These are phyloP conservation scores for Stenopsyche tienmushanensis DNA, from an alignment of 1,140 invertebrate species.

Conservation along the genomic window DNA sequence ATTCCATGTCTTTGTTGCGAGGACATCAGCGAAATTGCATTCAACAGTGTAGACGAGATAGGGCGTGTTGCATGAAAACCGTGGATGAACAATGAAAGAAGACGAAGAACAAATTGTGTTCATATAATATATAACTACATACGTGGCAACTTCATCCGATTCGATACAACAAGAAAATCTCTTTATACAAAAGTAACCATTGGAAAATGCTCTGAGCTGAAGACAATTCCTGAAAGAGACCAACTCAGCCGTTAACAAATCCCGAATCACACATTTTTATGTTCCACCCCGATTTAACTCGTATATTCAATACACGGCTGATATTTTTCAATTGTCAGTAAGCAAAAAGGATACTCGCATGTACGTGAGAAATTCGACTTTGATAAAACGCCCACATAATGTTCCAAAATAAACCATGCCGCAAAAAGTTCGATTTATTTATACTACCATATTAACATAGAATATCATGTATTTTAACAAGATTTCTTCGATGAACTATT, in stretches of 20 bases:
- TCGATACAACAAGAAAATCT: background rate
- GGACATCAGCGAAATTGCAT: conserved; percentile 20
- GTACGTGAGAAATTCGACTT: too few species aligned
- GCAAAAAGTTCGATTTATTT: too few species aligned
- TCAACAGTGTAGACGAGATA: conserved; percentile 5
- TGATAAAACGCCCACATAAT: too few species aligned
- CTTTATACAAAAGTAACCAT: conserved; percentile 13
- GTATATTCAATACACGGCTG: too few species aligned
- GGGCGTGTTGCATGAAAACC: background rate
- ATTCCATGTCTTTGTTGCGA: conserved; percentile 7
- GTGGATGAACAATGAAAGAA: background rate
- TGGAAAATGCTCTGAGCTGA: conserved; percentile 19
- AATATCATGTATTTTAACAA: too few species aligned
- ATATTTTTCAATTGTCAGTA: too few species aligned
- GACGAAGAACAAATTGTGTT: conserved; percentile 22
- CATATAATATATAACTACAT: conserved; percentile 6
- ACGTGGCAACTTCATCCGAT: background rate
- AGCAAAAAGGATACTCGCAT: too few species aligned
- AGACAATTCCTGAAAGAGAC: conserved; percentile 19
- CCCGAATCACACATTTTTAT: background rate
- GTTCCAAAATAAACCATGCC: too few species aligned
- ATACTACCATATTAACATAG: too few species aligned
- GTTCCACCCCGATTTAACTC: too few species aligned
- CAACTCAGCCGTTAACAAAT: conserved; percentile 17
- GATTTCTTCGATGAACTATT: too few species aligned